These are phyloP conservation scores for Corythaeola cristata DNA, from an alignment of 2,113 vertebrate genomes.

Conservation along the genomic window DNA sequence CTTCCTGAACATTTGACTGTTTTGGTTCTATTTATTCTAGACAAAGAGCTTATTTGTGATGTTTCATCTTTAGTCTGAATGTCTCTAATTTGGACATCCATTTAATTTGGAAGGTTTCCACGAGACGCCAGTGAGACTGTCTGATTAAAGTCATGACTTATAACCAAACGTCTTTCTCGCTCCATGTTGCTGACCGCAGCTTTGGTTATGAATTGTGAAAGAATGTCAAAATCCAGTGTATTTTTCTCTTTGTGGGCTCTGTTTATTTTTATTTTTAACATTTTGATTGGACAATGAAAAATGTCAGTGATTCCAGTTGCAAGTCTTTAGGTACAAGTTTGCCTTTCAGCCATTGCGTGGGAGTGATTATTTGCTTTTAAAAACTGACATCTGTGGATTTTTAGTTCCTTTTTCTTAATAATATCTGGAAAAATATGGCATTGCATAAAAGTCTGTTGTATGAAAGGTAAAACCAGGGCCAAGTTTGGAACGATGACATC, in stretches of 20 bases:
- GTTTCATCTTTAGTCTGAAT: slow-evolving; percentile 1
- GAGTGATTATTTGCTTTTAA: slow-evolving; percentile 6
- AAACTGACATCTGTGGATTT: neutral
- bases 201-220: slow-evolving; percentile 45
- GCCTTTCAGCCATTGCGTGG: neutral
- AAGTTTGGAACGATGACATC: neutral
- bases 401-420: neutral
- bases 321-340: slow-evolving; percentile 18
- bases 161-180: neutral
- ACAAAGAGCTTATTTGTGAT: slow-evolving; percentile 15
- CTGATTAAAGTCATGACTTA: slow-evolving; percentile 4
- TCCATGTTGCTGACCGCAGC: neutral
- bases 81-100: slow-evolving; percentile 12
- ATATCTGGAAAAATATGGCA: neutral
- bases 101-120: slow-evolving; percentile 31
- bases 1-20: neutral
- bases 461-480: neutral
- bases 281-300: neutral
- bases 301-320: neutral
- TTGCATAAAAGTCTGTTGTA: neutral
- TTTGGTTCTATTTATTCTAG: slow-evolving; percentile 21
- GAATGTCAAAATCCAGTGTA: slow-evolving; percentile 27
- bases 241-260: neutral
- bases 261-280: slow-evolving; percentile 31
- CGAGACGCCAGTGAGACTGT: neutral